Conservation (phyloP, 2,888 invertebrate genomes). For the Frankliniella intonsa region DNA sequence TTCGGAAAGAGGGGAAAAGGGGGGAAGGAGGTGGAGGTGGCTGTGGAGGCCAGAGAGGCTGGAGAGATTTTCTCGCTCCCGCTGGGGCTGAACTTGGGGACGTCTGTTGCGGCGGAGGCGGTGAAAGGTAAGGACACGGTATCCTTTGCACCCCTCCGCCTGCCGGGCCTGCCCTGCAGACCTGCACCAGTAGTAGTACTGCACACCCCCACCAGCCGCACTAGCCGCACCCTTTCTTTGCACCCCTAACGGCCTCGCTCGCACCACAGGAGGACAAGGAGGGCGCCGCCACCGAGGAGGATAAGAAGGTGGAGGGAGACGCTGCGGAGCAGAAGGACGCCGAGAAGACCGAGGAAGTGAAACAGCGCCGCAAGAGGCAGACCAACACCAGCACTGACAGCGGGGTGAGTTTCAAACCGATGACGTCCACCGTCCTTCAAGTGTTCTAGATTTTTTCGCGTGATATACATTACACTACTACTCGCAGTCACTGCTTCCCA, state of each 20-base stretch:
- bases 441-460: too few relatives aligned
- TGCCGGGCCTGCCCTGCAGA: neutral
- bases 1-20: neutral
- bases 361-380: conserved; percentile 36
- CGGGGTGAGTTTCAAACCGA: conserved; percentile 41
- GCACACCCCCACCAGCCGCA: conserved; percentile 31
- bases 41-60: too few relatives aligned
- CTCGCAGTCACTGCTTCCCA: too few relatives aligned
- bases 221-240: neutral
- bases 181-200: neutral
- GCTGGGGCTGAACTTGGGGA: too few relatives aligned
- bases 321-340: conserved; percentile 38
- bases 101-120: neutral
- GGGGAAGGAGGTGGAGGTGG: neutral
- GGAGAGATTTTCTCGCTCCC: too few relatives aligned
- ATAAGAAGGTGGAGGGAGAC: conserved; percentile 38
- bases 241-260: neutral
- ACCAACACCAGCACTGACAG: conserved; percentile 37
- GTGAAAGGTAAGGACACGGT: neutral
- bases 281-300: conserved; percentile 47
- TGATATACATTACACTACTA: too few relatives aligned
- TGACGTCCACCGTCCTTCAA: too few relatives aligned
- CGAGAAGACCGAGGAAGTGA: conserved; percentile 39
- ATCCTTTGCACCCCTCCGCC: neutral
- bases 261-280: conserved; percentile 49